phyloP scores from a whole-genome alignment of 2,797 vertebrate genomes.

The Notamacropus eugenii region DNA sequence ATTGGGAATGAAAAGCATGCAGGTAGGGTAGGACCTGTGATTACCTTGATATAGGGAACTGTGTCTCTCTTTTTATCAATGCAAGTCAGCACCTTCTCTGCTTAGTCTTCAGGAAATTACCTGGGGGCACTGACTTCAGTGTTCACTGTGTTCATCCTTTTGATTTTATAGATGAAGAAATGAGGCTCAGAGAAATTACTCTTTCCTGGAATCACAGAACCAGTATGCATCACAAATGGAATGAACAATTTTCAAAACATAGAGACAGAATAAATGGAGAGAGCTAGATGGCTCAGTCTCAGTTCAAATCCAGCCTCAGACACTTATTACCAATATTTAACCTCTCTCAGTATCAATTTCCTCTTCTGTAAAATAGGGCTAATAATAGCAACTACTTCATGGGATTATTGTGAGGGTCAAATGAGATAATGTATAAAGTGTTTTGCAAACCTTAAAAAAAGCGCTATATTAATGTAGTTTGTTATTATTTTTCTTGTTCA shows the following conservation, averaged over 20 bases:
- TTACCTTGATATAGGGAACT: not conserved
- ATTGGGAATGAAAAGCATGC: not conserved
- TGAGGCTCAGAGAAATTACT: not conserved
- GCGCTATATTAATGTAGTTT: too few species aligned
- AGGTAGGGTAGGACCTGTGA: not conserved
- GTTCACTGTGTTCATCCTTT: not conserved
- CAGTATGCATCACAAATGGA: too few species aligned
- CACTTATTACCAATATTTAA: too few species aligned
- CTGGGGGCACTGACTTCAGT: not conserved
- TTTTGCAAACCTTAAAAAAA: too few species aligned
- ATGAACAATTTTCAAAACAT: too few species aligned
- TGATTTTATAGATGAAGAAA: conserved; percentile 20
- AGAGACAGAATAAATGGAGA: too few species aligned
- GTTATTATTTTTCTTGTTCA: too few species aligned
- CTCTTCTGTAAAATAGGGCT: not conserved
- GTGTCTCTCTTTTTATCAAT: not conserved
- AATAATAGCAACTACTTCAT: not conserved
- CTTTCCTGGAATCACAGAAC: not conserved
- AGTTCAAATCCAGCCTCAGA: too few species aligned
- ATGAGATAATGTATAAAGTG: too few species aligned
- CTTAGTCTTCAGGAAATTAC: not conserved
- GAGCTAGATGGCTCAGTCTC: too few species aligned
- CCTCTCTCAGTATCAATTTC: too few species aligned
- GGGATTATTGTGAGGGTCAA: too few species aligned
- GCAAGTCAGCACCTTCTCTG: not conserved